Conservation (phyloP, 2,113 vertebrate species). For the Onychorhynchus coronatus region DNA sequence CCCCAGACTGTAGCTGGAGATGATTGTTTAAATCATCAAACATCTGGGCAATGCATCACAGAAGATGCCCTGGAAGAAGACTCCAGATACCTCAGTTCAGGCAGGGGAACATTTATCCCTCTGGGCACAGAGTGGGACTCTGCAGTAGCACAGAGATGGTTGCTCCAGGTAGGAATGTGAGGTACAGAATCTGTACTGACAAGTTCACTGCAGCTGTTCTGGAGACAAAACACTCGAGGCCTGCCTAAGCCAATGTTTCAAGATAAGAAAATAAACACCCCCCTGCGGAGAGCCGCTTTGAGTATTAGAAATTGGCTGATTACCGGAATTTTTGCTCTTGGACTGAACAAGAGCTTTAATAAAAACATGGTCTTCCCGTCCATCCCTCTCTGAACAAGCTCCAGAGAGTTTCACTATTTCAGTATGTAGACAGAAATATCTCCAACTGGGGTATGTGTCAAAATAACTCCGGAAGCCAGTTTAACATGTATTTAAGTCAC, state of each 20-base stretch:
- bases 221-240: neutral
- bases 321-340: neutral
- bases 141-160: neutral
- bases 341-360: neutral
- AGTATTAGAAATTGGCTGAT: neutral
- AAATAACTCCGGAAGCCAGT: neutral
- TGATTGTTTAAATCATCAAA: neutral
- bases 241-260: neutral
- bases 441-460: neutral
- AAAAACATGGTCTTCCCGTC: neutral
- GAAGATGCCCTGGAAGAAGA: neutral
- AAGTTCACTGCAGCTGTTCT: neutral
- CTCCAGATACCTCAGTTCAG: neutral
- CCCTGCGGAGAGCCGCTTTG: neutral
- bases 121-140: accelerated
- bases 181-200: neutral
- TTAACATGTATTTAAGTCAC: neutral
- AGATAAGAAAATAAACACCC: neutral
- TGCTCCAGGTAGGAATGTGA: neutral
- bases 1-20: neutral
- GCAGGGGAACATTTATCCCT: neutral
- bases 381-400: neutral
- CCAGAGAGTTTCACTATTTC: neutral
- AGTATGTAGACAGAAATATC: neutral
- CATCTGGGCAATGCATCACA: neutral